Base-by-base conservation (phyloP, 2,888 invertebrate species). In the Augochlorella aurata region DNA sequence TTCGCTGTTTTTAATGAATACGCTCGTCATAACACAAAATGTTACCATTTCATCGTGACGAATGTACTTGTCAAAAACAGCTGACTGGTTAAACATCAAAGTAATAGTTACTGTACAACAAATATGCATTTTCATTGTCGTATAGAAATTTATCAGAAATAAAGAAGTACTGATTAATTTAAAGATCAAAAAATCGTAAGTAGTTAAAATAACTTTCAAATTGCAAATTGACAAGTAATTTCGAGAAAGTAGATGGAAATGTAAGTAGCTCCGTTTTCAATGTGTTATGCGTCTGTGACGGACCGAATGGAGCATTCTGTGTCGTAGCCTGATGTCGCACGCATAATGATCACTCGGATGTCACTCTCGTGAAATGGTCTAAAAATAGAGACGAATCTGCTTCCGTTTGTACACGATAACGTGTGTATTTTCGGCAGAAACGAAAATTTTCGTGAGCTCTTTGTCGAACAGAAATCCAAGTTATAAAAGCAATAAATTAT, bases 301-400 rank as follows among this genome's bases (percentile, higher is more conserved):
- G 3, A 65, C n/a, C 4, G 44, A 44, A n/a, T 44, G 12, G 12
- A 65, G 44, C 12, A 65, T 12, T 65, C 44, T 65, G 0, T 5
- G 50, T 16, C 58, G 24, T 65, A 9, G 44, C 38, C n/a, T 0
- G 44, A 44, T 65, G 63, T 44, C 44, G n/a, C 4, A n/a, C n/a
- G n/a, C 65, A 44, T 12, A 65, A 65, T 44, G 65, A 65, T 65
- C 65, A n/a, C n/a, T 65, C 65, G 5, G 44, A 44, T 65, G 65
- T 44, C 65, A 65, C 18, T 65, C 65, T 65, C 65, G n/a, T 44
- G 38, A 44, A 45, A 65, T 44, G 2, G 65, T 44, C 65, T 65
- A 65, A 65, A 44, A 65, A 65, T 65, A 65, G 65, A 44, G 44
- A 5, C n/a, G 44, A 65, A 65, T 65, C 65, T 44, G 65, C n/a